Evolutionary conservation across 1,140 invertebrate species (phyloP), one percentile per base, ranked within the genome.

Genomic region (Uloborus diversus): DNA sequence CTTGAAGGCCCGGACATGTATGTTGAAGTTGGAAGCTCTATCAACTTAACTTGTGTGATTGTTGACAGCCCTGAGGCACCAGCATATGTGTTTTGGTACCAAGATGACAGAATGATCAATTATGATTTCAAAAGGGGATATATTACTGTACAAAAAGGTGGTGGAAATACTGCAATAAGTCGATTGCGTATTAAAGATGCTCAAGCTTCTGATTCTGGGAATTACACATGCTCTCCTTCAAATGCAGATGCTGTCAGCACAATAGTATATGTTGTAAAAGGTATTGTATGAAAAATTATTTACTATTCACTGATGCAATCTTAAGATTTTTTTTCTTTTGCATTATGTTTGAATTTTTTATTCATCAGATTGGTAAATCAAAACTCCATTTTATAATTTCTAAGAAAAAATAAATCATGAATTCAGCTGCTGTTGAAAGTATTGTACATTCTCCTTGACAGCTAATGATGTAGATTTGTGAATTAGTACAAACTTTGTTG

Each of bases 31-130:
- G 94, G 94, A 62, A 96, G 94, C 85, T 96, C 94, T 83, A 96
- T 97, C 87, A 96, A 96, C 88, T 89, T 97, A 81, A 97, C 95
- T 53, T 97, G 95, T 87, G 91, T 96, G 71, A 94, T 97, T 79
- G 88, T 93, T 62, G 93, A 94, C 85, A 95, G 93, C 84, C 94
- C 95, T 17, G 94, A 96, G 85, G 94, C 94, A 68, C 95, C 95
- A 42, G 93, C 93, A 53, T 96, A 94, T 87, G 96, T 97, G 85
- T 96, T 94, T 87, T 96, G 92, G 92, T 92, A 92, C 84, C 91
- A 92, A 84, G 85, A 93, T 37, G 81, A 84, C 20, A 57, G 81
- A 30, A 84, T 84, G 83, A 84, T 84, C 23, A 84, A 84, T 56
- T 84, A 83, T 65, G 82, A 84, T 23, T 66, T 56, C 28, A 59